Conservation (phyloP, 2,113 vertebrate species). For the Bubo blakistoni region DNA sequence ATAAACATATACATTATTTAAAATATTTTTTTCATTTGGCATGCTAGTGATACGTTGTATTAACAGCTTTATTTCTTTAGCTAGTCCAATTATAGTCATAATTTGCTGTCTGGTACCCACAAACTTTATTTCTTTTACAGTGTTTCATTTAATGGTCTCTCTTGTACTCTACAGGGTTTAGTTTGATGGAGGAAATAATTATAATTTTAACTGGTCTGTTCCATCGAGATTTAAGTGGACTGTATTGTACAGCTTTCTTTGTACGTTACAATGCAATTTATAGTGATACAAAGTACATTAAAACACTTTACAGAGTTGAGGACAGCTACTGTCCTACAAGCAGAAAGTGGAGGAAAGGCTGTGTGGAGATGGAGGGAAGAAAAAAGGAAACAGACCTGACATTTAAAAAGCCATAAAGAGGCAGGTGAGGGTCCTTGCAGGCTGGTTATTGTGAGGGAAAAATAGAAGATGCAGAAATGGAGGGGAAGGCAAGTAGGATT, state of each 20-base stretch:
- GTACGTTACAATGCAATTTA: not conserved
- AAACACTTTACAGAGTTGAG: constrained; percentile 11
- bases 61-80: constrained; percentile 26
- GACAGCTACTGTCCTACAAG: constrained; percentile 35
- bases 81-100: constrained; percentile 3
- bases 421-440: constrained; percentile 33
- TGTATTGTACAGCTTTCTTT: not conserved
- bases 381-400: constrained; percentile 2
- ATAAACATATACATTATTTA: not conserved
- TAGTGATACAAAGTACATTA: constrained; percentile 6
- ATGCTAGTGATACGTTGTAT: not conserved
- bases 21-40: not conserved
- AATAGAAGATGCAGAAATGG: not conserved
- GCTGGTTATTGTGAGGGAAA: not conserved
- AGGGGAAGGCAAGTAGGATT: constrained; percentile 2
- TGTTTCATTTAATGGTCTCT: constrained; percentile 55
- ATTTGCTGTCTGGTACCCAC: constrained; percentile 45
- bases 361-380: not conserved
- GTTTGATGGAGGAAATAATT: constrained; percentile 54
- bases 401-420: constrained; percentile 27
- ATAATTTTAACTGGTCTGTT: constrained; percentile 46
- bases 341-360: not conserved
- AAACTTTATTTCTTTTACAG: constrained; percentile 40
- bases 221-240: constrained; percentile 6
- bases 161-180: constrained; percentile 30